Base-by-base conservation (phyloP, 2,113 vertebrate genomes). In the Chlorocebus sabaeus region DNA sequence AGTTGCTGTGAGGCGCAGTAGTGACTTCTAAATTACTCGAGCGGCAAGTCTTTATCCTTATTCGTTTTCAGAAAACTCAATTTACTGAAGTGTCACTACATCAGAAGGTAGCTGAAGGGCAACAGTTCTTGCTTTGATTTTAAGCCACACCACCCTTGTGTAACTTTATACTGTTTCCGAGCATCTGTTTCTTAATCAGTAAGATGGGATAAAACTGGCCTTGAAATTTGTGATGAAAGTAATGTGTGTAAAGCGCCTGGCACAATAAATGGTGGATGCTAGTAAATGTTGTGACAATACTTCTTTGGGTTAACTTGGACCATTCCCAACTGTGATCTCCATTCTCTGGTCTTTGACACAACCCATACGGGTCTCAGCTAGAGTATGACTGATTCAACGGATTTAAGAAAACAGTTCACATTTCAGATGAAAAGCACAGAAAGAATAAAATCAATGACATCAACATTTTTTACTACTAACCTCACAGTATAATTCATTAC, bases 401-500 rank as follows among this genome's bases (percentile, higher is more conserved):
- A 87, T 96, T 73, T 64, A 64, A 79, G 52, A 75, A 95, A 88
- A 11, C 5, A 76, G 20, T 55, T 72, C 72, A 67, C 50, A 87
- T 81, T 95, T 92, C 20, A 57, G 57, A 93, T 73, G 61, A 83
- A 20, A 25, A 91, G 38, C 13, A 73, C 38, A 27, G 35, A 11
- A 88, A 50, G 45, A 90, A 48, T 12, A 61, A 94, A 90, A 95
- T 95, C 96, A 95, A 72, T 75, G 22, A 27, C 61, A 93, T 52
- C 43, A 64, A 64, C 38, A 48, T 87, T 95, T 67, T 80, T 88
- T 6, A 94, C 82, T 73, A 59, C 10, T 35, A 50, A 40, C 20
- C 23, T 83, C 32, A 72, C 35, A 35, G 76, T 45, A 55, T 57
- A 95, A 86, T 82, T 96, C n/a, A 80, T 83, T 50, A 92, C 48